A percentile compares a stretch with the other conserved stretches of the same genome.
phyloP scores from a whole-genome alignment of 2,113 vertebrate species.

The Nerophis ophidion region DNA sequence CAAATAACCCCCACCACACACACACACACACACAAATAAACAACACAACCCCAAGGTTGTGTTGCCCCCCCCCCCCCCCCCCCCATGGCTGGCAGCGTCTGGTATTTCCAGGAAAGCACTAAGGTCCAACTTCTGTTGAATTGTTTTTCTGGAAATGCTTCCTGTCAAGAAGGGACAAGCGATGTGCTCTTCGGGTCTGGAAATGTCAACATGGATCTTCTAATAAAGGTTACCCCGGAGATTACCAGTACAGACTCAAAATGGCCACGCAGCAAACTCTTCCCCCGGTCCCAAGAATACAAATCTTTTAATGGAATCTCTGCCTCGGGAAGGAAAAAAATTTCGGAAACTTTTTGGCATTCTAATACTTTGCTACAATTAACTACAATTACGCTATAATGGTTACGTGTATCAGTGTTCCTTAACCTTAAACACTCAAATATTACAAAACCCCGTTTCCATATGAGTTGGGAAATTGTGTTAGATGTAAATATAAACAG shows the following conservation, averaged over 20 bases:
- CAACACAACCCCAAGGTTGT: slow-evolving; percentile 7
- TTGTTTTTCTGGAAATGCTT: neutral
- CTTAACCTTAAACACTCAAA: too few species aligned
- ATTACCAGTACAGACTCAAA: neutral
- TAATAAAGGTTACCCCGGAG: neutral
- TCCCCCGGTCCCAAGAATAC: too few species aligned
- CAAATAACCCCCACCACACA: slow-evolving; percentile 20
- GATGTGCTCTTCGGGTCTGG: neutral
- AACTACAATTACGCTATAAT: too few species aligned
- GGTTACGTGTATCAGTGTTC: too few species aligned
- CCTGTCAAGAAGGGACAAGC: neutral
- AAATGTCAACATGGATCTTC: slow-evolving; percentile 3
- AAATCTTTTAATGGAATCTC: too few species aligned
- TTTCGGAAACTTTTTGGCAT: too few species aligned
- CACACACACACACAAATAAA: slow-evolving; percentile 3
- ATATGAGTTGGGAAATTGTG: too few species aligned
- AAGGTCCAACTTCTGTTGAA: neutral
- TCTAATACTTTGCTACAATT: too few species aligned
- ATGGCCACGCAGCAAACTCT: too few species aligned
- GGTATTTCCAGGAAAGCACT: slow-evolving; percentile 17
- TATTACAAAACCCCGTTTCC: too few species aligned
- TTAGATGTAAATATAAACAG: too few species aligned
- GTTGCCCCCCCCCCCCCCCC: neutral
- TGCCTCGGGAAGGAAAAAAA: too few species aligned
- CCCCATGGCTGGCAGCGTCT: slow-evolving; percentile 1